These are phyloP conservation scores for Xiphorhynchus elegans DNA, from an alignment of 2,113 vertebrate genomes.

Conservation along the genomic window DNA sequence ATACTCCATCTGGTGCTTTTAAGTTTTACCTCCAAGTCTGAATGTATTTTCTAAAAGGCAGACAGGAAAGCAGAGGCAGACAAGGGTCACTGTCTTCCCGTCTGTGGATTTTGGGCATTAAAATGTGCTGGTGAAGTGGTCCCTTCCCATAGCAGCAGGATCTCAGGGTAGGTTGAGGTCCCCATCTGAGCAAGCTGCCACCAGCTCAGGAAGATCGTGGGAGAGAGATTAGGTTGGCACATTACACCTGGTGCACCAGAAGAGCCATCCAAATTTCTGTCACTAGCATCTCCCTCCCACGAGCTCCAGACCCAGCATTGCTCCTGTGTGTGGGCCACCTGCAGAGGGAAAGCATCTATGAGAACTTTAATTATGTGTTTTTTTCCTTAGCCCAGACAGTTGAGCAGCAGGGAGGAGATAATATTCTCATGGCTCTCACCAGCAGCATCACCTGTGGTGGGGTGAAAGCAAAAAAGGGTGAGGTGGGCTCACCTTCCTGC, in stretches of 20 bases:
- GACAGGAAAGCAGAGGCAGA: neutral
- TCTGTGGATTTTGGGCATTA: neutral
- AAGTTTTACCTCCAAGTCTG: neutral
- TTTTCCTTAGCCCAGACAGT: neutral
- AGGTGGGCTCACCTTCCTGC: neutral
- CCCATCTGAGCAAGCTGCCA: neutral
- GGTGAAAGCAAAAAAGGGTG: neutral
- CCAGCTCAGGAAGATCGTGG: fast-evolving
- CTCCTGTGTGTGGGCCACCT: neutral
- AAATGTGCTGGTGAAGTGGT: neutral
- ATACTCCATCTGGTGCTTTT: neutral
- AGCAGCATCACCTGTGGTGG: neutral
- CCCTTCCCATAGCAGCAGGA: neutral
- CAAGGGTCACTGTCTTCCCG: neutral
- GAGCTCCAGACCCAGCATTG: neutral
- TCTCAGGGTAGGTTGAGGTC: neutral
- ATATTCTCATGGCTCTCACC: neutral
- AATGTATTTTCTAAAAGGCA: neutral
- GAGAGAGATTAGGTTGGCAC: neutral
- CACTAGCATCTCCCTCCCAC: neutral
- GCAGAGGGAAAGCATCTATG: neutral
- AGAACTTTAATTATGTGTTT: neutral
- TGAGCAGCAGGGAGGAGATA: neutral
- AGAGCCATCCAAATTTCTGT: neutral
- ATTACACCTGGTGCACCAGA: neutral